phyloP scores from a whole-genome alignment of 2,888 invertebrate species.

The Dermolepida albohirtum region DNA sequence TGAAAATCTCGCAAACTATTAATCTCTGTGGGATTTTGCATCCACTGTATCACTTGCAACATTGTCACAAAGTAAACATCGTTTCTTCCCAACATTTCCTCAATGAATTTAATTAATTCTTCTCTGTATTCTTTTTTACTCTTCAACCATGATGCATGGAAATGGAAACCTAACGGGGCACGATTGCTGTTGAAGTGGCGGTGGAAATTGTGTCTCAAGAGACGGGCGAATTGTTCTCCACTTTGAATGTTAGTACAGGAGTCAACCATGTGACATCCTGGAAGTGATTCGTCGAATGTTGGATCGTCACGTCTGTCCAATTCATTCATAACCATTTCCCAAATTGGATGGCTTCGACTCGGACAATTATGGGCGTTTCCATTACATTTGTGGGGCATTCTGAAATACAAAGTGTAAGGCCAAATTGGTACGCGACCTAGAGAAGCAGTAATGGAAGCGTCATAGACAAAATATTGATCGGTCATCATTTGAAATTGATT shows the following conservation, averaged over 20 bases:
- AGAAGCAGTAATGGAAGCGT: conserved; percentile 93
- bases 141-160: conserved; percentile 96
- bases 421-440: conserved; percentile 91
- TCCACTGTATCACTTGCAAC: conserved; percentile 92
- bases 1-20: conserved; percentile 89
- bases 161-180: conserved; percentile 91
- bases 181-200: conserved; percentile 93
- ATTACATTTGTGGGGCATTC: conserved; percentile 96
- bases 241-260: conserved; percentile 93
- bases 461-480: conserved; percentile 94
- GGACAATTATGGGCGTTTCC: conserved; percentile 95
- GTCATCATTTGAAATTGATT: conserved; percentile 98
- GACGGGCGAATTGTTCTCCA: conserved; percentile 89
- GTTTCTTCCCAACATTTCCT: conserved; percentile 89
- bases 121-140: conserved; percentile 94
- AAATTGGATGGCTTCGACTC: conserved; percentile 89
- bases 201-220: conserved; percentile 94
- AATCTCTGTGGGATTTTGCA: conserved; percentile 93
- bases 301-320: conserved; percentile 93
- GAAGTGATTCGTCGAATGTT: conserved; percentile 91
- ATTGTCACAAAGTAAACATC: conserved; percentile 95
- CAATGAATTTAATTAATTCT: conserved; percentile 91
- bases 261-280: conserved; percentile 95
- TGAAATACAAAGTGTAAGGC: conserved; percentile 97
- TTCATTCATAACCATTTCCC: conserved; percentile 98